These are phyloP conservation scores for Uria lomvia DNA, from an alignment of 2,113 vertebrate species.

Conservation along the genomic window DNA sequence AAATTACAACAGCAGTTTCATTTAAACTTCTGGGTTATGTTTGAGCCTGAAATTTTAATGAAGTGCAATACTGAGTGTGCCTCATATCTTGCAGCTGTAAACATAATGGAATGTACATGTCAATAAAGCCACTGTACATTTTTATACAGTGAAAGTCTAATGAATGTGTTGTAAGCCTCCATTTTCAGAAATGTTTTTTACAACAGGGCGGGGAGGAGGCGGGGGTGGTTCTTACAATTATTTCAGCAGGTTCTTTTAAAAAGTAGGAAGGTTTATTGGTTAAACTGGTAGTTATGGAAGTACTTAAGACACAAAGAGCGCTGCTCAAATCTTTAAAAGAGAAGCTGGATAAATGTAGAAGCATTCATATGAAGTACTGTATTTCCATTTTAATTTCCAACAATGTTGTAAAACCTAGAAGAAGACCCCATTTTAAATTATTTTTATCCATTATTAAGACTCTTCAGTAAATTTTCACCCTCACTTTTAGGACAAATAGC, in stretches of 20 bases:
- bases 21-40: constrained; percentile 99
- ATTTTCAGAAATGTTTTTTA: not conserved
- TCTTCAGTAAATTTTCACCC: not conserved
- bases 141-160: constrained; percentile 95
- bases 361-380: not conserved
- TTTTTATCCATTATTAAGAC: not conserved
- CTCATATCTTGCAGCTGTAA: constrained; percentile 99
- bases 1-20: constrained; percentile 97
- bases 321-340: not conserved
- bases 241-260: not conserved
- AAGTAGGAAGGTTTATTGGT: not conserved
- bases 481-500: not conserved
- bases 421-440: not conserved
- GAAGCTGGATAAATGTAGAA: not conserved
- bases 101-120: constrained; percentile 99
- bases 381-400: not conserved
- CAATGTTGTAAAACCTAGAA: not conserved
- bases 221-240: not conserved
- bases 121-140: constrained; percentile 99
- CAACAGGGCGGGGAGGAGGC: not conserved
- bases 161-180: constrained; percentile 44
- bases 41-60: constrained; percentile 99
- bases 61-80: constrained; percentile 99
- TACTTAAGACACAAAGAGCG: not conserved
- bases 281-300: not conserved